These are phyloP conservation scores for Leucoraja erinaceus DNA, from an alignment of 2,113 vertebrate genomes.

Conservation along the genomic window DNA sequence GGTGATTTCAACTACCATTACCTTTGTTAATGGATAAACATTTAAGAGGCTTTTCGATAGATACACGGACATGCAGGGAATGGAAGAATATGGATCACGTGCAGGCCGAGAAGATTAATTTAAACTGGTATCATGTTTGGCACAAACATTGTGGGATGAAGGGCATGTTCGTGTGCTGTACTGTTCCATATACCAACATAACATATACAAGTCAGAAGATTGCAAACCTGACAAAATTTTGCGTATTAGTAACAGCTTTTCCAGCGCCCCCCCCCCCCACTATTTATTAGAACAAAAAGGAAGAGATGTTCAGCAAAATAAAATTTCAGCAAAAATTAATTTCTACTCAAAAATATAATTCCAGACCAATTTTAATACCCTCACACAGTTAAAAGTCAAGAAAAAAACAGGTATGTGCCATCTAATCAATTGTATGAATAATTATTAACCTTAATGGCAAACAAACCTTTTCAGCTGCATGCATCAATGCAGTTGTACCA, in stretches of 20 bases:
- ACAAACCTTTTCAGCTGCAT: conserved; percentile 87
- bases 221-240: background rate
- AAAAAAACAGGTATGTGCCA: background rate
- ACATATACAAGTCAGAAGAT: background rate
- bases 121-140: too few relatives aligned
- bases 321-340: too few relatives aligned
- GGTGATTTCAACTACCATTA: background rate
- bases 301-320: too few relatives aligned
- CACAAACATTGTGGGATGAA: too few relatives aligned
- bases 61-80: too few relatives aligned
- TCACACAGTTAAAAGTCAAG: background rate
- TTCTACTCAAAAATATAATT: background rate
- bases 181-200: too few relatives aligned
- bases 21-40: background rate
- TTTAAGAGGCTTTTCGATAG: too few relatives aligned
- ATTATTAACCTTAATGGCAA: background rate
- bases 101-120: too few relatives aligned
- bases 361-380: background rate
- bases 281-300: background rate
- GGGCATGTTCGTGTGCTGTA: too few relatives aligned
- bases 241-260: background rate
- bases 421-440: background rate
- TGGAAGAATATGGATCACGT: too few relatives aligned
- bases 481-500: conserved; percentile 87
- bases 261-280: background rate